phyloP scores from a whole-genome alignment of 2,113 vertebrate species.

The Chelonoidis abingdonii region DNA sequence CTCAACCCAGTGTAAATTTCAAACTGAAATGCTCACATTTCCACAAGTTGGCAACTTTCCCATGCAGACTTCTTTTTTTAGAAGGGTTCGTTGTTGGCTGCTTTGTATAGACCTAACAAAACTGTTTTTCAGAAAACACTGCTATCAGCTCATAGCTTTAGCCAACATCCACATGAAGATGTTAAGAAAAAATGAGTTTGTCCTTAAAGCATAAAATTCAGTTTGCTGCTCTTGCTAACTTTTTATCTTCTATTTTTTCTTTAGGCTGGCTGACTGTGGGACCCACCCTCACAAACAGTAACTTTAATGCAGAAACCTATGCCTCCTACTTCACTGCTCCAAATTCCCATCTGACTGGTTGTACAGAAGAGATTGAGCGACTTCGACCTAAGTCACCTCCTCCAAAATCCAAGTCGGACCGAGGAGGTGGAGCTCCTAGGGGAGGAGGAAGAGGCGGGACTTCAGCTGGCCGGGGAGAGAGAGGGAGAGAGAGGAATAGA shows the following conservation, averaged over 20 bases:
- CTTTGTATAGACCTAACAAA: not conserved
- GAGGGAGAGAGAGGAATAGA: conserved; percentile 93
- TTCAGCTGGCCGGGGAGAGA: conserved; percentile 88
- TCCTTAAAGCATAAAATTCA: accelerated
- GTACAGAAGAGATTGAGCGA: conserved; percentile 96
- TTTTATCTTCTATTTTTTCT: not conserved
- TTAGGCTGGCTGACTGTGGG: conserved; percentile 97
- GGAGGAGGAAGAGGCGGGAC: conserved; percentile 92
- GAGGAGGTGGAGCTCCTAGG: conserved; percentile 90
- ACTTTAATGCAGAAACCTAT: conserved; percentile 94
- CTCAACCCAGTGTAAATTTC: not conserved
- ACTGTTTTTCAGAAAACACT: not conserved
- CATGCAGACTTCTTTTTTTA: not conserved
- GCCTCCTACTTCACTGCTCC: conserved; percentile 88
- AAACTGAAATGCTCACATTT: not conserved
- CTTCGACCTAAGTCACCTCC: conserved; percentile 96
- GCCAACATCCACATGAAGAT: not conserved
- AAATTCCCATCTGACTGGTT: conserved; percentile 91
- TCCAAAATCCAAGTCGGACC: conserved; percentile 90
- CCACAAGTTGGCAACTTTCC: not conserved
- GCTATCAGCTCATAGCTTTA: not conserved
- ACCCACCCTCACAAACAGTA: conserved; percentile 97
- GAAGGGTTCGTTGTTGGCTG: not conserved
- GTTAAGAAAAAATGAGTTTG: accelerated
- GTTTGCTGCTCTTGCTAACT: not conserved